These are phyloP conservation scores for Biston stratarius DNA, from an alignment of 2,888 invertebrate species.

Conservation along the genomic window DNA sequence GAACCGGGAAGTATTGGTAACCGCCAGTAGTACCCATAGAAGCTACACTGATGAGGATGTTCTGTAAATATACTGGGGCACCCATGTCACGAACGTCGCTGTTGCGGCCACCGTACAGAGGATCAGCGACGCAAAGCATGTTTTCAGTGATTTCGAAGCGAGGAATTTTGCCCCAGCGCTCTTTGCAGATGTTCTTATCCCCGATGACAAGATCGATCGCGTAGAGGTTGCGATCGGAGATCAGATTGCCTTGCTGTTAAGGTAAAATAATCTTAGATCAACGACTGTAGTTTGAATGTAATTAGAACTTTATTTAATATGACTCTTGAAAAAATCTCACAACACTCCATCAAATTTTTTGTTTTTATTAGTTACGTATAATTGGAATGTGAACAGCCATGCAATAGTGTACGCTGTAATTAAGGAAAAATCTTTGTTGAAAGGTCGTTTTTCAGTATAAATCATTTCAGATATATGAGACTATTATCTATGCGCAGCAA, in stretches of 20 bases:
- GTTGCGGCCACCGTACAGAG: constrained; percentile 30
- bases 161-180: constrained; percentile 17
- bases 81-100: constrained; percentile 29
- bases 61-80: constrained; percentile 18
- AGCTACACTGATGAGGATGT: constrained; percentile 3
- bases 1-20: constrained; percentile 26
- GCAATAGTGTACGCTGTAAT: no score
- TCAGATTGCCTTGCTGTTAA: constrained; percentile 28
- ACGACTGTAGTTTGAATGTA: neutral
- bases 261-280: neutral
- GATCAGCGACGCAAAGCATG: constrained; percentile 18
- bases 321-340: no score
- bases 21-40: constrained; percentile 10
- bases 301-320: no score
- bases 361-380: no score
- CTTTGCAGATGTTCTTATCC: neutral
- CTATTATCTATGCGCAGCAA: neutral
- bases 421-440: no score
- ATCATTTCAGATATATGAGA: neutral
- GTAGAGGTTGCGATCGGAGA: constrained; percentile 24
- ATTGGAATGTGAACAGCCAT: no score
- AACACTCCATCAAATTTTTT: no score
- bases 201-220: constrained; percentile 12
- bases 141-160: neutral
- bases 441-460: no score